Conservation (phyloP, 2,888 invertebrate species). For the Trichogramma evanescens region DNA sequence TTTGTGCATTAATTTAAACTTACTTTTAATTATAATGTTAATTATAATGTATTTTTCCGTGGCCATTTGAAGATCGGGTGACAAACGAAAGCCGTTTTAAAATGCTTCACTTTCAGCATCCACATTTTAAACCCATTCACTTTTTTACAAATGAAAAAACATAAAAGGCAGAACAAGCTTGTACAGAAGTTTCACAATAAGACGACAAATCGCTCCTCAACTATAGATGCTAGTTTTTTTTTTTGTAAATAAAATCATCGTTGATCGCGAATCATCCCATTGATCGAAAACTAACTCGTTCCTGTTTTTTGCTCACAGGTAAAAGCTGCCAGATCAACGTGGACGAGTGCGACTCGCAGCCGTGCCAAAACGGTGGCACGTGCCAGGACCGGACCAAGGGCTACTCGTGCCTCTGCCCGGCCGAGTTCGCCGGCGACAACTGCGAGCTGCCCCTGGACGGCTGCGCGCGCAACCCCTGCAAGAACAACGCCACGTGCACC, state of each 20-base stretch:
- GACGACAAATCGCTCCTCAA: background rate
- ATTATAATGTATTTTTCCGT: no score
- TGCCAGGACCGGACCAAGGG: conserved; percentile 52
- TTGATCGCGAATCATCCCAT: background rate
- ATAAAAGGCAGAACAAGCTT: background rate
- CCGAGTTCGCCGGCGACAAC: conserved; percentile 53
- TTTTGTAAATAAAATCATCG: background rate
- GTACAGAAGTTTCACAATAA: background rate
- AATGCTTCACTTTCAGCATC: no score
- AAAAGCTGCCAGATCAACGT: conserved; percentile 52
- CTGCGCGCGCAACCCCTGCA: conserved; percentile 56
- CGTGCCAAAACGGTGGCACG: conserved; percentile 53
- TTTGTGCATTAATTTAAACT: no score
- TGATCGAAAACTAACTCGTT: background rate
- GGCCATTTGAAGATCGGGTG: no score
- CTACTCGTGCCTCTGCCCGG: conserved; percentile 54
- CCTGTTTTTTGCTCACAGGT: conserved; percentile 39
- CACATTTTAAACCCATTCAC: no score
- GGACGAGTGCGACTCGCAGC: conserved; percentile 49
- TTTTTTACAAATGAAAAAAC: no score
- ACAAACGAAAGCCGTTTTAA: no score
- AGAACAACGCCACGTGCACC: conserved; percentile 59
- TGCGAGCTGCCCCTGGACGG: conserved; percentile 55
- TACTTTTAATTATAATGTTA: no score
- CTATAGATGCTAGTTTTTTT: background rate